phyloP scores from a whole-genome alignment of 2,113 vertebrate genomes.

The Echinops telfairi region DNA sequence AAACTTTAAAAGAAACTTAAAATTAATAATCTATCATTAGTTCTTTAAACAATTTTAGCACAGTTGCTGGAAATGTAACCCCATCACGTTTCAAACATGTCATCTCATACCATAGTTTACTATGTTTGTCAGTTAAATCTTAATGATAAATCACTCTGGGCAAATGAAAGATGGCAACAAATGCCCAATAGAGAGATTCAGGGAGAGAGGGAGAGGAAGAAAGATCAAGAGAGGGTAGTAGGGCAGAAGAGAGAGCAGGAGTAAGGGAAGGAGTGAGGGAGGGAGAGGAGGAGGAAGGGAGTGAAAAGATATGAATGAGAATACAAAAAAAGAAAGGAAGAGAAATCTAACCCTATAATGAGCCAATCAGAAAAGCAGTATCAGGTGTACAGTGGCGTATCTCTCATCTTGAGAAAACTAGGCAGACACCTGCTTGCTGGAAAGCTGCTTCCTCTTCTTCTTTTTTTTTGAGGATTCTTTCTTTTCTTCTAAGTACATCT shows the following conservation, averaged over 20 bases:
- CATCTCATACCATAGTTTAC: background rate
- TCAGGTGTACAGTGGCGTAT: background rate
- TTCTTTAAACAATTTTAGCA: constrained; percentile 58
- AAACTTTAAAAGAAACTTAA: constrained; percentile 38
- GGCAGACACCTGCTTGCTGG: background rate
- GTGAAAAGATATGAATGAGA: no score
- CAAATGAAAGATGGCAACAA: constrained; percentile 25
- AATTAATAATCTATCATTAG: background rate
- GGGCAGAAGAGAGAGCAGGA: no score
- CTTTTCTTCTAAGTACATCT: constrained; percentile 28
- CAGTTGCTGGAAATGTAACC: constrained; percentile 14
- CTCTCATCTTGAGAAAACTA: background rate
- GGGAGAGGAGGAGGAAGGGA: background rate
- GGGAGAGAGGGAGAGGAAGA: background rate
- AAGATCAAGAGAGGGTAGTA: no score
- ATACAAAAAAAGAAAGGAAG: background rate
- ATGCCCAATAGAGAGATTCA: background rate
- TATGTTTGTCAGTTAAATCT: background rate
- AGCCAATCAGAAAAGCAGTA: background rate
- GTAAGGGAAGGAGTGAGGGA: no score
- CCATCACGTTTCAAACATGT: constrained; percentile 36
- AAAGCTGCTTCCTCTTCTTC: no score
- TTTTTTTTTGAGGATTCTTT: background rate
- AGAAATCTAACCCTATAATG: background rate
- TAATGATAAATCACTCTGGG: constrained; percentile 1